phyloP scores from a whole-genome alignment of 2,888 invertebrate genomes.

The Acanthosoma haemorrhoidale region DNA sequence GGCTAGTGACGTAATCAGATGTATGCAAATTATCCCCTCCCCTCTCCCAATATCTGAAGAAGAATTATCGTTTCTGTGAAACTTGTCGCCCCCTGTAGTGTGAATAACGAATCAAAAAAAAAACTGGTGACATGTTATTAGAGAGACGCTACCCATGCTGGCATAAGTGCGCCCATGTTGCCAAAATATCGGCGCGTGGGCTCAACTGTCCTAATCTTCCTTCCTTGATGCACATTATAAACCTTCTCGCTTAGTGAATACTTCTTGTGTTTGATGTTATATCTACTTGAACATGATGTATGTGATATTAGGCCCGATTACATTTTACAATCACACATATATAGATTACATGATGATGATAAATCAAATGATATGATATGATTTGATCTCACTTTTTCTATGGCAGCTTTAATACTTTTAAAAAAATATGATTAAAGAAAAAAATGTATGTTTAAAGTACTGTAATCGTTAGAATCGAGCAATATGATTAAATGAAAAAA shows the following conservation, averaged over 20 bases:
- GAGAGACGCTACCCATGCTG: not conserved
- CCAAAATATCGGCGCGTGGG: no score
- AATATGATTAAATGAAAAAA: no score
- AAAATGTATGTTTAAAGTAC: constrained; percentile 31
- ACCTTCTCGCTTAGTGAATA: not conserved
- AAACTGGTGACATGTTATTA: not conserved
- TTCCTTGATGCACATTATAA: not conserved
- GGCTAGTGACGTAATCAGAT: not conserved
- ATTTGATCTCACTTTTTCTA: constrained; percentile 40
- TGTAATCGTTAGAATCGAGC: constrained; percentile 35
- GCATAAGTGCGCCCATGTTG: not conserved
- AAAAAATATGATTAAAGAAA: constrained; percentile 32
- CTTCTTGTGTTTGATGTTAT: not conserved
- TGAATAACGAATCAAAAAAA: not conserved
- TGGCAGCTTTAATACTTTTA: constrained; percentile 39
- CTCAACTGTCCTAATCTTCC: not conserved
- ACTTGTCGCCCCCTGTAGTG: not conserved
- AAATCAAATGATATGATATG: constrained; percentile 40
- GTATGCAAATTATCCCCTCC: not conserved
- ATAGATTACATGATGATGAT: constrained; percentile 27
- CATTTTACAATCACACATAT: constrained; percentile 27
- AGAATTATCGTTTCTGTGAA: constrained; percentile 24
- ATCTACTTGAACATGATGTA: not conserved
- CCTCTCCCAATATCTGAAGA: not conserved
- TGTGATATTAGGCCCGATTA: constrained; percentile 39